Evolutionary conservation across 1,140 invertebrate species (phyloP), one percentile per base, ranked within the genome.

Genomic region (Drosophila auraria): DNA sequence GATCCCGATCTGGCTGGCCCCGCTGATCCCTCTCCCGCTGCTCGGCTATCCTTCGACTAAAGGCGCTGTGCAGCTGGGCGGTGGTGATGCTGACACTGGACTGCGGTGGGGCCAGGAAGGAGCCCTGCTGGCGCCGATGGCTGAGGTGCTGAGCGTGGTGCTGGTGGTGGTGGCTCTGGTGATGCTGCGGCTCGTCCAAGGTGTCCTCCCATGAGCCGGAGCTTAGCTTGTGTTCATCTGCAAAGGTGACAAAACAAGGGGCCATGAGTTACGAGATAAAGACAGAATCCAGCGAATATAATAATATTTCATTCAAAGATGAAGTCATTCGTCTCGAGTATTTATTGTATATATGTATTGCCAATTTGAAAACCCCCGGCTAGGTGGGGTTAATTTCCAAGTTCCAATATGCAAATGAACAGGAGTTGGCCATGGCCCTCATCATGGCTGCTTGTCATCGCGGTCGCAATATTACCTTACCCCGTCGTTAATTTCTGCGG

Each of bases 131-230:
- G n/a, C 27, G 59, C 7, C 30, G 30, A 33, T 71, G 64, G 5
- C 40, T 40, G 40, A 47, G 68, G 15, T 78, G 68, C 14, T 78
- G 65, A 17, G 40, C 12, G n/a, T 60, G 69, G 6, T 42, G 50
- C 5, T 72, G 80, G 6, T 83, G 80, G 6, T 83, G 80, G 17
- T 56, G 59, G 17, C 73, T 51, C 15, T 78, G 74, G 4, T 80
- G 75, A 20, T 65, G 74, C 27, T 61, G 80, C 11, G 58, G 64
- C 36, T 87, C 77, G 27, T 87, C 62, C 56, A 93, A 77, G 20
- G 90, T 82, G 62, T 93, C 87, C 74, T 93, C 92, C 91, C 92
- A 93, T 61, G 91, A 92, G 75, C 81, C 83, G 4, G 91, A 79
- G 62, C 90, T 92, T 50, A 93, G 53, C 78, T 93, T 92, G 12